Evolutionary conservation across 92 coral and sea anemone species (phyloP).

Genomic region (Phenganax subtilis): DNA sequence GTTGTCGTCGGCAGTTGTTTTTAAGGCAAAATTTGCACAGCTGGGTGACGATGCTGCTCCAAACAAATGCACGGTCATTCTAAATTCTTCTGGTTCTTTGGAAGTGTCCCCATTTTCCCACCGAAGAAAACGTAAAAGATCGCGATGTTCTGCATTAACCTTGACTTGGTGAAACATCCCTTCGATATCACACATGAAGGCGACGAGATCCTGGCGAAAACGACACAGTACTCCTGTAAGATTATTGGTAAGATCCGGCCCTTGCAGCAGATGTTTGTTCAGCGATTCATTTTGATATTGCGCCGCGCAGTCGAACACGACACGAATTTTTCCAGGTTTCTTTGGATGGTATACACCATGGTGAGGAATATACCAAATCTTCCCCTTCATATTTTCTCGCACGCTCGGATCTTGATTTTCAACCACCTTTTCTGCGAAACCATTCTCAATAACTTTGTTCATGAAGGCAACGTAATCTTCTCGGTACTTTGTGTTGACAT

Average conservation of each 20-base stretch:
- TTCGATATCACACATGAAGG: slow-evolving; percentile 49
- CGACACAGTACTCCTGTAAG: slow-evolving; percentile 37
- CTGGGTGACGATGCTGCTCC: slow-evolving; percentile 50
- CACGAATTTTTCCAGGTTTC: slow-evolving; percentile 3
- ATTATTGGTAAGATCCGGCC: slow-evolving; percentile 3
- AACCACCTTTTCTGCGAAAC: slow-evolving; percentile 38
- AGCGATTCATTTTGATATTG: not conserved
- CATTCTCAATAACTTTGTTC: slow-evolving; percentile 36
- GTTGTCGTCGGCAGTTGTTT: slow-evolving; percentile 39
- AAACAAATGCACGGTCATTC: slow-evolving; percentile 50
- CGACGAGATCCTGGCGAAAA: slow-evolving; percentile 49
- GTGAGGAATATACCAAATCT: not conserved
- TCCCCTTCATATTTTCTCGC: not conserved
- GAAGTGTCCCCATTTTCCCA: slow-evolving; percentile 40
- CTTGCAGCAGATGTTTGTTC: not conserved
- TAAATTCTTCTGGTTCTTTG: slow-evolving; percentile 43
- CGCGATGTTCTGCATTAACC: slow-evolving; percentile 43
- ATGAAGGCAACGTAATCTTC: slow-evolving; percentile 20
- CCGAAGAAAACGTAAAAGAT: slow-evolving; percentile 47
- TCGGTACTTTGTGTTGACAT: not conserved
- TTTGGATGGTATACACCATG: slow-evolving; percentile 12
- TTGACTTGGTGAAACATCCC: slow-evolving; percentile 49
- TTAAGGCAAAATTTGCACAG: slow-evolving; percentile 47
- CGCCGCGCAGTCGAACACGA: slow-evolving; percentile 9
- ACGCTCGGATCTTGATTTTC: not conserved